phyloP scores from a whole-genome alignment of 2,888 invertebrate genomes.

The Lamellibrachia columna region DNA sequence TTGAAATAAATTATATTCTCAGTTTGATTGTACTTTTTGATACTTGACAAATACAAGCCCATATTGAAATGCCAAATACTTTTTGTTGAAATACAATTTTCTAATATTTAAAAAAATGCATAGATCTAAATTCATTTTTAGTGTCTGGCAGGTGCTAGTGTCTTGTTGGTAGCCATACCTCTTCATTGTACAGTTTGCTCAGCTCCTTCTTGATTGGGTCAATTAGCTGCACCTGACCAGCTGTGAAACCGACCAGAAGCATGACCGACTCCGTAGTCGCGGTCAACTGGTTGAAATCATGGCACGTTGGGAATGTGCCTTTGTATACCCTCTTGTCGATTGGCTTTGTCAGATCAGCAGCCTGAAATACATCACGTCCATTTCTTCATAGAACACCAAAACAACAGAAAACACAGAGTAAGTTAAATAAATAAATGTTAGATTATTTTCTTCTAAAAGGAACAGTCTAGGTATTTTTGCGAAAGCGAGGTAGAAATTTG shows the following conservation, averaged over 20 bases:
- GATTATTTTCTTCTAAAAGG: too few relatives aligned
- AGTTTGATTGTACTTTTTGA: too few relatives aligned
- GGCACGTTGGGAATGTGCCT: constrained; percentile 98
- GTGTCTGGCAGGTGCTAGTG: neutral
- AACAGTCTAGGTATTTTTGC: too few relatives aligned
- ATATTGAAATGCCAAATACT: neutral
- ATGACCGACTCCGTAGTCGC: constrained; percentile 78
- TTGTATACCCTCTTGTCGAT: constrained; percentile 98
- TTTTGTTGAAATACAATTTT: neutral
- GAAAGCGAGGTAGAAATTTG: too few relatives aligned
- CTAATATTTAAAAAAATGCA: neutral
- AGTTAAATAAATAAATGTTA: neutral
- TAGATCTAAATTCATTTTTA: neutral
- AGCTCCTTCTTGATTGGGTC: constrained; percentile 96
- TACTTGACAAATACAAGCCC: neutral
- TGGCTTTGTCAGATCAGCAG: constrained; percentile 94
- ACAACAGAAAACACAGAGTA: neutral
- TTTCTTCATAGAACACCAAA: neutral
- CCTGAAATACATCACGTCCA: constrained; percentile 70
- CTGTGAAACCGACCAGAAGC: constrained; percentile 95
- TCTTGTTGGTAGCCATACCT: constrained; percentile 71
- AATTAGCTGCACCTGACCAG: constrained; percentile 96
- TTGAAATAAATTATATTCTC: neutral
- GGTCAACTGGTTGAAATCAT: constrained; percentile 87
- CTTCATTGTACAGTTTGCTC: constrained; percentile 95